These are phyloP conservation scores for Serranus cabrilla DNA, from an alignment of 2,797 vertebrate species.

Conservation along the genomic window DNA sequence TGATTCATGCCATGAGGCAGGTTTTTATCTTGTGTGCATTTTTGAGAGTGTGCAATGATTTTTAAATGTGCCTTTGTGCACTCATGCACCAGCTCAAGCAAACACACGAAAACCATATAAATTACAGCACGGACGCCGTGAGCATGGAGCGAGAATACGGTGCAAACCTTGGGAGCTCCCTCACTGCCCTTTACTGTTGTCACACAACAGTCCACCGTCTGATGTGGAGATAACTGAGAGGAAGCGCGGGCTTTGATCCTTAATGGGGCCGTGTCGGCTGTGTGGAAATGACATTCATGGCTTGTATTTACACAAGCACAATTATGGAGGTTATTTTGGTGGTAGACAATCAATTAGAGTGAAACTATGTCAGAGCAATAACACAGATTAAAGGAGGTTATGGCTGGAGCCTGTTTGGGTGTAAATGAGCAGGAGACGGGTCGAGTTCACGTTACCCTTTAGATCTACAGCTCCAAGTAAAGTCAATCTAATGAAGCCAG, in stretches of 20 bases:
- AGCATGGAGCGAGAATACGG: slow-evolving; percentile 23
- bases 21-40: slow-evolving; percentile 15
- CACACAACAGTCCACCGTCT: slow-evolving; percentile 67
- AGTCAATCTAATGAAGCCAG: slow-evolving; percentile 3
- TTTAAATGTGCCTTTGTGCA: slow-evolving; percentile 19
- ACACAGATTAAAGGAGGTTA: slow-evolving; percentile 68
- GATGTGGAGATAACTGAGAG: slow-evolving; percentile 78
- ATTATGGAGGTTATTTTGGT: slow-evolving; percentile 75
- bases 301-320: slow-evolving; percentile 78
- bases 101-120: slow-evolving; percentile 1
- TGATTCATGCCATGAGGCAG: slow-evolving; percentile 12
- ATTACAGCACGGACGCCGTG: neutral
- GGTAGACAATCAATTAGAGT: slow-evolving; percentile 80
- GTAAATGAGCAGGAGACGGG: slow-evolving; percentile 54
- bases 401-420: slow-evolving; percentile 45
- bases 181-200: slow-evolving; percentile 59
- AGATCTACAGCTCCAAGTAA: slow-evolving; percentile 11
- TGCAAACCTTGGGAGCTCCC: slow-evolving; percentile 42
- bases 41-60: neutral
- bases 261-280: slow-evolving; percentile 74
- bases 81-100: neutral
- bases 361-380: slow-evolving; percentile 67
- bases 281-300: slow-evolving; percentile 77
- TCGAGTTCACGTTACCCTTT: slow-evolving; percentile 33
- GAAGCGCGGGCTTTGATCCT: slow-evolving; percentile 79